phyloP scores from a whole-genome alignment of 2,113 vertebrate species.

The Pelodiscus sinensis region DNA sequence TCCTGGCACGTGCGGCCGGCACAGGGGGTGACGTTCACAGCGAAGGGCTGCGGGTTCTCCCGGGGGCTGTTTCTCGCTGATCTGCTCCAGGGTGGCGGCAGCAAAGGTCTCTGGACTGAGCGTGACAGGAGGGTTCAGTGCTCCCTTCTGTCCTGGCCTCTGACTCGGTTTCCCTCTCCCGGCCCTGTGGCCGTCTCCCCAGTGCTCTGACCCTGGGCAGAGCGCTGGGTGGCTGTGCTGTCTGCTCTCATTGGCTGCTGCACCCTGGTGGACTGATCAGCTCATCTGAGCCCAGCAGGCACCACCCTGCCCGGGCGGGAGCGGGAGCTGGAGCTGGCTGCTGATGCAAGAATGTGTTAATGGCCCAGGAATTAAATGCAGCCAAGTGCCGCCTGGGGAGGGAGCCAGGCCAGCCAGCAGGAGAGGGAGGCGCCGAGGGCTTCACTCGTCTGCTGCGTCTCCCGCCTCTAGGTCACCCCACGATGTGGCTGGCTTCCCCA shows the following conservation, averaged over 20 bases:
- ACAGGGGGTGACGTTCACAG: neutral
- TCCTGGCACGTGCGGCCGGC: too few species aligned
- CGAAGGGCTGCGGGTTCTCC: neutral
- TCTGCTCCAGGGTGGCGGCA: neutral
- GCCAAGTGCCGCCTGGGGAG: neutral
- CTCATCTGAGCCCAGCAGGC: neutral
- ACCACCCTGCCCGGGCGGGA: neutral
- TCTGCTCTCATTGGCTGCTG: neutral
- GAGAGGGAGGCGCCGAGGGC: neutral
- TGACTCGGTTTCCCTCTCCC: neutral
- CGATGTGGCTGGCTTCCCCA: neutral
- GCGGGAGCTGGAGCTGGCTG: neutral
- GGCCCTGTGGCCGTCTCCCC: neutral
- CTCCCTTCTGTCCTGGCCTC: neutral
- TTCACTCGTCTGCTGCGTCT: neutral
- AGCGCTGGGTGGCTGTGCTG: fast-evolving
- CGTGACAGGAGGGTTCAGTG: neutral
- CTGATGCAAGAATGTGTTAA: neutral
- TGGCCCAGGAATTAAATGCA: neutral
- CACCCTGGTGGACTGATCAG: neutral
- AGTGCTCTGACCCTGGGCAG: neutral
- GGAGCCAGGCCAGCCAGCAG: neutral
- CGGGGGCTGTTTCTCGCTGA: neutral
- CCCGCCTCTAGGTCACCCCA: fast-evolving
- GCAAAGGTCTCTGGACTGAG: neutral